These are phyloP conservation scores for Clepsis dumicolana DNA, from an alignment of 2,888 invertebrate genomes.

Conservation along the genomic window DNA sequence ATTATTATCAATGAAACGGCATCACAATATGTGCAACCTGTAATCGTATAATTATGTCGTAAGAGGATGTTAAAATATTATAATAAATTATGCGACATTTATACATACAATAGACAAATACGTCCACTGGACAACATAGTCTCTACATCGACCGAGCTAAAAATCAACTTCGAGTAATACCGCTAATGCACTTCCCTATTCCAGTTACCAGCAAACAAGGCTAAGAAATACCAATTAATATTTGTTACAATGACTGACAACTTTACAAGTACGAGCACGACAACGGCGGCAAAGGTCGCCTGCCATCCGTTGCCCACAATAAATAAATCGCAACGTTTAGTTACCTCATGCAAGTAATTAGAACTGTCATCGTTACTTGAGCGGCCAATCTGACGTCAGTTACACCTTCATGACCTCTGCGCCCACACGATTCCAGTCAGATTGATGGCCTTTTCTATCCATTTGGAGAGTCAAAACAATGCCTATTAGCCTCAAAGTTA, in stretches of 20 bases:
- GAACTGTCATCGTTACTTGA: constrained; percentile 56
- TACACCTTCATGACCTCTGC: constrained; percentile 56
- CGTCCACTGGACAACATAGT: not conserved
- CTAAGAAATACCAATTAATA: constrained; percentile 12
- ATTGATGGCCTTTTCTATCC: constrained; percentile 52
- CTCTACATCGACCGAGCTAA: not conserved
- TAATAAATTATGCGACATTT: not conserved
- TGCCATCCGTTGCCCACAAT: constrained; percentile 16
- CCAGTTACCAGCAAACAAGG: constrained; percentile 5
- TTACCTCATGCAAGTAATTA: constrained; percentile 62
- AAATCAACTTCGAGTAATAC: constrained; percentile 6
- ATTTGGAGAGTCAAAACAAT: constrained; percentile 38
- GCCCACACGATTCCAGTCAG: constrained; percentile 43
- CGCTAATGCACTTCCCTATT: constrained; percentile 29
- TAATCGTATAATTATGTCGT: not conserved
- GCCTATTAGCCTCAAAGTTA: constrained; percentile 26
- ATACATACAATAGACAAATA: not conserved
- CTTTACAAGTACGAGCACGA: constrained; percentile 24
- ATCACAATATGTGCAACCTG: not conserved
- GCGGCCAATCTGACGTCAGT: constrained; percentile 52
- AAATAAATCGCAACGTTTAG: constrained; percentile 61
- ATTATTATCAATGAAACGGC: not conserved
- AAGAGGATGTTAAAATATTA: not conserved
- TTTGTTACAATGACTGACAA: constrained; percentile 9
- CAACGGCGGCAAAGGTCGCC: constrained; percentile 31